These are phyloP conservation scores for Chiloscyllium plagiosum DNA, from an alignment of 2,113 vertebrate genomes.

Conservation along the genomic window DNA sequence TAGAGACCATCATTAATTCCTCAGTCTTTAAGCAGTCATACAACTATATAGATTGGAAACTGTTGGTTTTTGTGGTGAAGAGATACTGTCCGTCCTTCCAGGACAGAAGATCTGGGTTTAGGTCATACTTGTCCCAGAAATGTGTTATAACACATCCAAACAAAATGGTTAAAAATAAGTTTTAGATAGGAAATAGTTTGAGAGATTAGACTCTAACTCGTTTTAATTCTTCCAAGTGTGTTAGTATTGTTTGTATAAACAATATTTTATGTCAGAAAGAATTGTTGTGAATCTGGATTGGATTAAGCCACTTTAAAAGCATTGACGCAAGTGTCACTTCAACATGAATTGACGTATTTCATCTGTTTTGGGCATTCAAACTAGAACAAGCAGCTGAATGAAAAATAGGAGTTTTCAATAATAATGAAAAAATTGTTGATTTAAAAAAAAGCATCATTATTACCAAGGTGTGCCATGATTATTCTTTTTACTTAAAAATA, in stretches of 20 bases:
- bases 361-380: not conserved
- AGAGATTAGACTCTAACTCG: not conserved
- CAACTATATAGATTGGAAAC: not conserved
- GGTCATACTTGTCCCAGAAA: too few species aligned
- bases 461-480: not conserved
- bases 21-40: not conserved
- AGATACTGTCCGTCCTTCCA: too few species aligned
- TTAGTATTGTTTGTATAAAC: not conserved
- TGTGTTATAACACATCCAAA: too few species aligned
- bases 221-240: not conserved
- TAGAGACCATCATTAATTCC: not conserved
- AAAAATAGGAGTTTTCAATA: not conserved
- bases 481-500: not conserved
- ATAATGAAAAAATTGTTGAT: not conserved
- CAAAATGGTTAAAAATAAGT: too few species aligned
- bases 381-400: not conserved
- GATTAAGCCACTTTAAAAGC: not conserved
- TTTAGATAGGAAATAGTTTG: not conserved
- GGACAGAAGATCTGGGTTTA: too few species aligned
- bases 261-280: not conserved
- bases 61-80: too few species aligned
- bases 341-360: not conserved
- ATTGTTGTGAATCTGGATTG: not conserved
- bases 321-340: not conserved
- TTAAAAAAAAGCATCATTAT: not conserved